Base-by-base conservation (phyloP, 2,113 vertebrate species). In the Gobiocypris rarus region DNA sequence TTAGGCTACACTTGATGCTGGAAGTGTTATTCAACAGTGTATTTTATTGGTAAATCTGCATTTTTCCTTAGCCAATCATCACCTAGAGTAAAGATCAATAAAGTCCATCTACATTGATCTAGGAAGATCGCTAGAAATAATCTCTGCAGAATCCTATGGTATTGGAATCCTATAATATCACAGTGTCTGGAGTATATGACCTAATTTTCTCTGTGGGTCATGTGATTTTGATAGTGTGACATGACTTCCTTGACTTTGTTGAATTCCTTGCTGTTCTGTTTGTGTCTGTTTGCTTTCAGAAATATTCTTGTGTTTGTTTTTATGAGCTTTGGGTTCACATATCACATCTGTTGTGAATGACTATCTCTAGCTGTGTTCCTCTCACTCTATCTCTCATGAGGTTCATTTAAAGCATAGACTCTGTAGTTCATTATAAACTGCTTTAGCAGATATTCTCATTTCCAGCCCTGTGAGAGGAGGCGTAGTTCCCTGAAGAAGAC, bases 281-380 rank as follows among this genome's bases (percentile, higher is more conserved):
- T 19, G 34, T 41, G 11, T 41, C 56, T 79, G 34, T 79, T 61
- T 61, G 45, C 45, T 28, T 9, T 28, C 45, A 28, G 56, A 59
- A 79, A 63, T 34, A 50, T 6, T 11, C 52, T 58, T 77, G n/a
- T 31, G 59, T 67, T 67, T 48, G 77, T 80, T 67, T 50, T 34
- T 80, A 9, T 28, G n/a, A n/a, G 58, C 59, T 79, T 65, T 48
- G 24, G 58, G 38, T 48, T 78, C 56, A 43, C 13, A 61, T 63
- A 1, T 45, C 71, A 28, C 17, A 31, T 65, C 77, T 80, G 77
- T 22, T 80, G 59, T 65, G 77, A 31, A 80, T 22, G 41, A 65
- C 65, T 50, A 45, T 22, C 56, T 78, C 76, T 17, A 14, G 13
- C 38, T 61, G 52, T 38, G 22, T 61, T 78, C 22, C 31, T 61